These are phyloP conservation scores for Ennomos quercinarius DNA, from an alignment of 2,888 invertebrate genomes.

Conservation along the genomic window DNA sequence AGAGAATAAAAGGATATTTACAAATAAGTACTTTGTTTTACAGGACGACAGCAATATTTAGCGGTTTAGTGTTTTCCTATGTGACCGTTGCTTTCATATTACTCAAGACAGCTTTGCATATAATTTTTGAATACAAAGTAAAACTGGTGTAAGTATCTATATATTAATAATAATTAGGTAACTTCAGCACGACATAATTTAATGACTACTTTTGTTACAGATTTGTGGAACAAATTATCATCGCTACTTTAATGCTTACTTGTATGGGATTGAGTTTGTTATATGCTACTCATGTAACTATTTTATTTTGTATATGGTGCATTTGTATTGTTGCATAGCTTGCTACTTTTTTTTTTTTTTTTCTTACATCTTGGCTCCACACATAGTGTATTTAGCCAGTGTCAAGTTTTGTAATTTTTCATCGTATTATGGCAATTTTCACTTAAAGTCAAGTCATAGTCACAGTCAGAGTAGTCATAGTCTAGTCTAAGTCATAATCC, in stretches of 20 bases:
- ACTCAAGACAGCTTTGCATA: conserved; percentile 71
- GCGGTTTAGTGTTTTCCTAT: conserved; percentile 69
- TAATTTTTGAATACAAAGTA: conserved; percentile 75
- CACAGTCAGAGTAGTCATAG: too few species aligned
- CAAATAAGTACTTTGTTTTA: conserved; percentile 11
- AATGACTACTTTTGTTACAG: conserved; percentile 50
- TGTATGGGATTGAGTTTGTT: conserved; percentile 66
- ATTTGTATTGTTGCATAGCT: too few species aligned
- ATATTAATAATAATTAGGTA: not conserved
- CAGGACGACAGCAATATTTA: conserved; percentile 68
- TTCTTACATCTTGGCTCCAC: too few species aligned
- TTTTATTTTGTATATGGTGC: not conserved
- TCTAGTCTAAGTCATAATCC: too few species aligned
- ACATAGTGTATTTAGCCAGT: too few species aligned
- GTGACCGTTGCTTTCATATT: conserved; percentile 63
- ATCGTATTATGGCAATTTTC: too few species aligned
- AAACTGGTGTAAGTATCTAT: conserved; percentile 70
- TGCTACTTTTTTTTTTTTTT: not conserved
- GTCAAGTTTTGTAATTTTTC: too few species aligned
- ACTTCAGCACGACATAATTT: not conserved
- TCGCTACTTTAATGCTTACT: conserved; percentile 56
- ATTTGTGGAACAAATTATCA: conserved; percentile 67
- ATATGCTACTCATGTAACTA: conserved; percentile 66
- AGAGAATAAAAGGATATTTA: too few species aligned
- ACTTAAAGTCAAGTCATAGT: too few species aligned